Conservation (phyloP, 2,797 vertebrate genomes). For the Neosalanx taihuensis region DNA sequence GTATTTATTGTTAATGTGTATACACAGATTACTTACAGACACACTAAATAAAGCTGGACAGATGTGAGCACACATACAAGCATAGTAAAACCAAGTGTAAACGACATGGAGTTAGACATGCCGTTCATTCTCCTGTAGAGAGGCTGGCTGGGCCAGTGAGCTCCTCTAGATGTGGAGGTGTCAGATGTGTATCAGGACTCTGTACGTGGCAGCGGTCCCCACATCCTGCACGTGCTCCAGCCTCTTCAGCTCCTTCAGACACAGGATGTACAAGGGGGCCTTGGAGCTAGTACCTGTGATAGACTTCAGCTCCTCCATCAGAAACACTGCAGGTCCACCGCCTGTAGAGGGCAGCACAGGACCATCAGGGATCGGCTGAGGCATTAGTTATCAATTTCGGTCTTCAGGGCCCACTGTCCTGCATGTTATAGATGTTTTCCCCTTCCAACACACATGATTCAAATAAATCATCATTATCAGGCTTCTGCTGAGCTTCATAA, state of each 20-base stretch:
- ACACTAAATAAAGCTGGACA: no score
- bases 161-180: no score
- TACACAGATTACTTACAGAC: neutral
- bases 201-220: conserved; percentile 53
- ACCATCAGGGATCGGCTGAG: neutral
- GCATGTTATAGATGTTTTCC: no score
- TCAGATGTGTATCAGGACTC: conserved; percentile 45
- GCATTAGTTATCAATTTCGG: no score
- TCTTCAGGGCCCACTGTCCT: no score
- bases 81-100: no score
- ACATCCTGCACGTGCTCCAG: conserved; percentile 55
- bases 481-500: no score
- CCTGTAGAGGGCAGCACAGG: conserved; percentile 56
- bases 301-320: conserved; percentile 58
- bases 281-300: conserved; percentile 53
- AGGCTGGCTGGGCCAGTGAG: no score
- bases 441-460: no score
- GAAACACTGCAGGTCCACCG: conserved; percentile 37
- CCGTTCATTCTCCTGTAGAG: no score
- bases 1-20: conserved; percentile 6
- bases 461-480: no score
- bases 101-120: no score
- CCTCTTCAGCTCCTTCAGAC: conserved; percentile 67
- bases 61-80: neutral
- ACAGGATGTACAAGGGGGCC: conserved; percentile 62